Conservation (phyloP, 2,797 vertebrate genomes). For the Pachyuromys duprasi region DNA sequence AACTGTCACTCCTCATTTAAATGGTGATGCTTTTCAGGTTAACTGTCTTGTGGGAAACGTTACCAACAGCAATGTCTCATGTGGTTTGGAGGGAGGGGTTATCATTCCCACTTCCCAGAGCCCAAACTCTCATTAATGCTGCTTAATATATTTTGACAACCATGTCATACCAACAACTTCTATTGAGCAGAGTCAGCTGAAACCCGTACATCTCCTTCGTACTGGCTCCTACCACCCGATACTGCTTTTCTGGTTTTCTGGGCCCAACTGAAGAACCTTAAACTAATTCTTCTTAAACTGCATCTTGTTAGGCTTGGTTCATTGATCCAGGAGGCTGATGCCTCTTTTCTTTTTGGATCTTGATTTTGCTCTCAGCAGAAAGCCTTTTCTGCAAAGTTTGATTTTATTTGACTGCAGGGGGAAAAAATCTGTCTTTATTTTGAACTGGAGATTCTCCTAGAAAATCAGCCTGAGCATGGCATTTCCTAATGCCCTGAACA, state of each 20-base stretch:
- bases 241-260: slow-evolving; percentile 51
- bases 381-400: slow-evolving; percentile 69
- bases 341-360: slow-evolving; percentile 64
- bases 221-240: background rate
- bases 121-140: background rate
- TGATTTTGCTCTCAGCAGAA: slow-evolving; percentile 77
- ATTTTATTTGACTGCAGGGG: slow-evolving; percentile 66
- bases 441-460: slow-evolving; percentile 40
- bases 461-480: slow-evolving; percentile 41
- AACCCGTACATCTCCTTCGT: background rate
- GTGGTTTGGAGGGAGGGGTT: background rate
- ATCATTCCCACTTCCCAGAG: background rate
- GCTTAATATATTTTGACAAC: slow-evolving; percentile 1
- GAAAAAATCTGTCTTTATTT: slow-evolving; percentile 33
- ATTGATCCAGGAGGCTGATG: slow-evolving; percentile 61
- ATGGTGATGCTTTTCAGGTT: background rate
- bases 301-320: slow-evolving; percentile 71
- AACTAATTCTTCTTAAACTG: slow-evolving; percentile 69
- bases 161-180: background rate
- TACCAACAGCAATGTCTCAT: background rate
- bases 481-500: slow-evolving; percentile 66
- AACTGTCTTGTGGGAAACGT: background rate
- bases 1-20: background rate
- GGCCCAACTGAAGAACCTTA: slow-evolving; percentile 57
- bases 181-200: background rate